Percentiles rank a stretch among this genome's conserved stretches.
Conservation (phyloP, 2,797 vertebrate genomes). For the Acrossocheilus fasciatus region DNA sequence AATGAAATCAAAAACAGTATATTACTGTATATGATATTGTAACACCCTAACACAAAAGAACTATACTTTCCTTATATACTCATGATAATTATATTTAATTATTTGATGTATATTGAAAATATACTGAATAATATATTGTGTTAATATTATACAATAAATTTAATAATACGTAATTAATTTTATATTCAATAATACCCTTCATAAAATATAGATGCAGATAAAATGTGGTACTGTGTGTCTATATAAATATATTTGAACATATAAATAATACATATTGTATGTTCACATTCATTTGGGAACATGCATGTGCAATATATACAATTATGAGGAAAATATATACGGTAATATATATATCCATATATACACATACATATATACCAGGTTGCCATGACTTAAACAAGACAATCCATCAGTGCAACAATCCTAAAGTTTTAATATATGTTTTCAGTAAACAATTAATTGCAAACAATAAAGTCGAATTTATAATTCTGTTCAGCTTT, state of each 20-base stretch:
- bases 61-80: neutral
- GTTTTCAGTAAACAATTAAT: neutral
- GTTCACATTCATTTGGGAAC: neutral
- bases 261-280: neutral
- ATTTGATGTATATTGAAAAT: neutral
- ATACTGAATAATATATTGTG: neutral
- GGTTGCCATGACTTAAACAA: neutral
- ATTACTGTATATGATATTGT: neutral
- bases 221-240: neutral
- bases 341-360: neutral
- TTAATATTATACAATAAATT: neutral
- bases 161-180: neutral
- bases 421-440: neutral
- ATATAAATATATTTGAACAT: neutral
- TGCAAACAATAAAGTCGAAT: neutral
- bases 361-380: neutral
- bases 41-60: neutral
- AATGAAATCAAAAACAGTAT: neutral
- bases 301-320: neutral
- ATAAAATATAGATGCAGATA: neutral
- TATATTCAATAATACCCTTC: neutral
- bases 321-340: neutral
- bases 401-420: neutral
- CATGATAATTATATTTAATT: neutral
- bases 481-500: no score